Conservation (phyloP, 2,888 invertebrate genomes). For the Acrobeloides nanus region DNA sequence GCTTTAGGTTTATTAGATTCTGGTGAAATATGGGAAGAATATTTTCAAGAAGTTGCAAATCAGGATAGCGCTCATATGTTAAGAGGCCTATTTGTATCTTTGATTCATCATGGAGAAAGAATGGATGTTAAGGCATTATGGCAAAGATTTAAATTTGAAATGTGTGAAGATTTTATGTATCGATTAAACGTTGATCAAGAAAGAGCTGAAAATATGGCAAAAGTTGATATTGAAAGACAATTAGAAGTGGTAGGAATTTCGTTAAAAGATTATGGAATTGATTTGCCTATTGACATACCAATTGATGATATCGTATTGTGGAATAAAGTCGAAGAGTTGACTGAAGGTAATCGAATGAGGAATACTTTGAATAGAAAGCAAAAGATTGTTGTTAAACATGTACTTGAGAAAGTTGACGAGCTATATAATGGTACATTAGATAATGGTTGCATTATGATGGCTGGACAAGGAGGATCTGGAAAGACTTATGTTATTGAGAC, state of each 20-base stretch:
- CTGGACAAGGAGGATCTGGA: conserved; percentile 56
- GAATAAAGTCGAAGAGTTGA: conserved; percentile 7
- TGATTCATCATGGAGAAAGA: conserved; percentile 12
- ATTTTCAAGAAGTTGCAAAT: conserved; percentile 12
- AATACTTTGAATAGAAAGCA: conserved; percentile 13
- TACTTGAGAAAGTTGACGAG: conserved; percentile 12
- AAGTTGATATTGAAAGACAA: conserved; percentile 15
- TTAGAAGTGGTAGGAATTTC: conserved; percentile 9
- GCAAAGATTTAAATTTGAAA: conserved; percentile 6
- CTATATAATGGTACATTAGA: not conserved
- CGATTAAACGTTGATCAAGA: not conserved
- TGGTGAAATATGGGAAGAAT: conserved; percentile 8
- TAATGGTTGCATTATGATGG: conserved; percentile 42
- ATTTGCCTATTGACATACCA: conserved; percentile 1
- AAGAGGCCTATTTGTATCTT: conserved; percentile 12
- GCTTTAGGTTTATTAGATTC: conserved; percentile 13
- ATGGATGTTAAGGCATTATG: conserved; percentile 6
- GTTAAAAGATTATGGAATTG: conserved; percentile 4
- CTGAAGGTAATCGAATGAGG: conserved; percentile 6
- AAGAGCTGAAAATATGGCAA: conserved; percentile 10
- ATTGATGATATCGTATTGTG: not conserved
- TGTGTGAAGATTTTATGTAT: conserved; percentile 18
- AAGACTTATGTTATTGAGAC: conserved; percentile 55
- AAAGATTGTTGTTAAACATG: not conserved
- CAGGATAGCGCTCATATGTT: conserved; percentile 10